Base-by-base conservation (phyloP, 2,797 vertebrate species). In the Oreortyx pictus region DNA sequence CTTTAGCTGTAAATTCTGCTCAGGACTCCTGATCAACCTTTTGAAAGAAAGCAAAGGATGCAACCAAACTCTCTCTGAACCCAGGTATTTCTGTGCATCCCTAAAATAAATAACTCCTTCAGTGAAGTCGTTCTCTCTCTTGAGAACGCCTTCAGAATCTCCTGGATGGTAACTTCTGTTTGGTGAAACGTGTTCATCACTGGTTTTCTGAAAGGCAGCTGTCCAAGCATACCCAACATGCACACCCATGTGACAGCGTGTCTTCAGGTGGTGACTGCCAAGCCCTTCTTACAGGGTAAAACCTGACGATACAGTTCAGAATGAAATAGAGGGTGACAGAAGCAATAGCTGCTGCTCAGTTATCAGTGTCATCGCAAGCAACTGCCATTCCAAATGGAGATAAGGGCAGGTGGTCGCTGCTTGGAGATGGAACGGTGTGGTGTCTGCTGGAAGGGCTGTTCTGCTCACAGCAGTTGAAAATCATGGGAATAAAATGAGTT, bases 191-290 rank as follows among this genome's bases (percentile, higher is more conserved):
- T 4, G 5, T 37, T 65, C 17, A 18, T 19, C 10, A 3, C 1
- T 2, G 11, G 11, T 50, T 9, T 50, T 15, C n/a, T 61, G 54
- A 24, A 14, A 27, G 39, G n/a, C 29, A 17, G 44, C 23, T 47
- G 39, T 50, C 47, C 33, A 49, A 22, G 68, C 29, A 8, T 7
- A 14, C 35, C 0, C 35, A 19, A 72, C 18, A 19, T 1, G 7
- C 22, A 14, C 8, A 2, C 17, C 18, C 11, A 0, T 18, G 41
- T 39, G 72, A 9, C 13, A 5, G 60, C 2, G 2, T 13, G 37
- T 24, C 52, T 43, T 54, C 23, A 4, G 2, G 1, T 2, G 33
- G n/a, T 24, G 25, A 10, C 60, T 33, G 1, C 27, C 0, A 0
- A n/a, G 52, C 46, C 61, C 33, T 4, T 20, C 22, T 8, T 5